Evolutionary conservation across 2,797 vertebrate species (phyloP).

Genomic region (Tenualosa thibaudeaui): DNA sequence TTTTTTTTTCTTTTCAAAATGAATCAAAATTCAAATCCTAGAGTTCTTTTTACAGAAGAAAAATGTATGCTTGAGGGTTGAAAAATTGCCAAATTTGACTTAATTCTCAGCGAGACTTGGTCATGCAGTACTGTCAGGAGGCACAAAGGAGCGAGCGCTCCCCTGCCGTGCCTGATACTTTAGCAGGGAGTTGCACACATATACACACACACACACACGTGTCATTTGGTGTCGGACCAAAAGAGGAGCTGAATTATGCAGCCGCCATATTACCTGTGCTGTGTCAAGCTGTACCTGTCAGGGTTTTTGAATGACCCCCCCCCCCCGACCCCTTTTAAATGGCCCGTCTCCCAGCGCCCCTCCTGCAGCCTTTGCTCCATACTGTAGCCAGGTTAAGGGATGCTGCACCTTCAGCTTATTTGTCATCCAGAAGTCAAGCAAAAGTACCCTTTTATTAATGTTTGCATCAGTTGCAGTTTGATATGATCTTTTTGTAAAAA

Average conservation of each 20-base stretch:
- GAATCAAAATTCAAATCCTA: slow-evolving; percentile 78
- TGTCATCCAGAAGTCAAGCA: slow-evolving; percentile 14
- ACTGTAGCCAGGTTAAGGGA: slow-evolving; percentile 73
- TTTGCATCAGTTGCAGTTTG: slow-evolving; percentile 60
- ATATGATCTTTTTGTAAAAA: slow-evolving; percentile 62
- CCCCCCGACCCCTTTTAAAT: background rate
- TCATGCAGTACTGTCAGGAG: slow-evolving; percentile 57
- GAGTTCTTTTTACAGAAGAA: slow-evolving; percentile 77
- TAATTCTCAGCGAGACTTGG: slow-evolving; percentile 70
- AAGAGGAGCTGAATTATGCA: slow-evolving; percentile 60
- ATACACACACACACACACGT: slow-evolving; percentile 52
- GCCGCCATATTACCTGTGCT: slow-evolving; percentile 73
- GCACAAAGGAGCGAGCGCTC: slow-evolving; percentile 54
- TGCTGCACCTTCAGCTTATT: slow-evolving; percentile 64
- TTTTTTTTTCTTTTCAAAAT: slow-evolving; percentile 77
- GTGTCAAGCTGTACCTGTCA: slow-evolving; percentile 74
- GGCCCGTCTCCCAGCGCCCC: background rate
- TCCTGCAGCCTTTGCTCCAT: slow-evolving; percentile 55
- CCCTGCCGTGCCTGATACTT: slow-evolving; percentile 52
- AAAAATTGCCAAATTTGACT: slow-evolving; percentile 87
- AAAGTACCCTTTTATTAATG: slow-evolving; percentile 32
- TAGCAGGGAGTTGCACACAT: slow-evolving; percentile 50
- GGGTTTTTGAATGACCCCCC: slow-evolving; percentile 72
- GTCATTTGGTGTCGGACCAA: slow-evolving; percentile 60
- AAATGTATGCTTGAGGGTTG: slow-evolving; percentile 85